Evolutionary conservation across 2,888 invertebrate species (phyloP).

Genomic region (Sarcophaga caerulescens): DNA sequence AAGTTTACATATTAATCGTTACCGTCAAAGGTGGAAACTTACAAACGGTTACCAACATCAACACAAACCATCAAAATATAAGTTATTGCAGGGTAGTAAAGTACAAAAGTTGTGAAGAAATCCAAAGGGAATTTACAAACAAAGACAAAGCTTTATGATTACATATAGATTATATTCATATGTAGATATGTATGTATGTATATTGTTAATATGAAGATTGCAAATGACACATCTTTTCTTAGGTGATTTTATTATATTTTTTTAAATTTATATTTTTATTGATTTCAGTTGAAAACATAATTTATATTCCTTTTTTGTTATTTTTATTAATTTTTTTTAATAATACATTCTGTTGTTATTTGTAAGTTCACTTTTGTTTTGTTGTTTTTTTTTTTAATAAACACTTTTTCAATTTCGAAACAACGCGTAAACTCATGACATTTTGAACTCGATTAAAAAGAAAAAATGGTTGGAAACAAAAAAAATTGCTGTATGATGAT

Average conservation of each 20-base stretch:
- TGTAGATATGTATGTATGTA: no score
- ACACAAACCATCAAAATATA: not conserved
- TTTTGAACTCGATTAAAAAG: constrained; percentile 56
- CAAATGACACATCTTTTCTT: no score
- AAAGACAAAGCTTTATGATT: not conserved
- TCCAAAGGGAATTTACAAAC: not conserved
- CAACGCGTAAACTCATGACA: constrained; percentile 46
- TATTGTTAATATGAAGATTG: no score
- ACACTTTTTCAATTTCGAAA: constrained; percentile 32
- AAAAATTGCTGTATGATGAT: not conserved
- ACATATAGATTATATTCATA: no score
- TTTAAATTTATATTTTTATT: not conserved
- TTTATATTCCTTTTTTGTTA: constrained; percentile 5
- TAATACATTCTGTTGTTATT: constrained; percentile 27
- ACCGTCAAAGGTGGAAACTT: not conserved
- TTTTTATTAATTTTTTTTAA: not conserved
- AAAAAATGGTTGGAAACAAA: not conserved
- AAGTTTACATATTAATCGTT: not conserved
- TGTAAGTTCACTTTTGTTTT: not conserved
- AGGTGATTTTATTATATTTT: not conserved
- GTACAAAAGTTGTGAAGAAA: not conserved
- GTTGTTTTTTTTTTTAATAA: no score
- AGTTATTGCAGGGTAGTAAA: not conserved
- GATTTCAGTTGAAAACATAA: not conserved
- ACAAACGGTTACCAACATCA: not conserved